These are phyloP conservation scores for Conus canariensis DNA, from an alignment of 2,888 invertebrate genomes.

Conservation along the genomic window DNA sequence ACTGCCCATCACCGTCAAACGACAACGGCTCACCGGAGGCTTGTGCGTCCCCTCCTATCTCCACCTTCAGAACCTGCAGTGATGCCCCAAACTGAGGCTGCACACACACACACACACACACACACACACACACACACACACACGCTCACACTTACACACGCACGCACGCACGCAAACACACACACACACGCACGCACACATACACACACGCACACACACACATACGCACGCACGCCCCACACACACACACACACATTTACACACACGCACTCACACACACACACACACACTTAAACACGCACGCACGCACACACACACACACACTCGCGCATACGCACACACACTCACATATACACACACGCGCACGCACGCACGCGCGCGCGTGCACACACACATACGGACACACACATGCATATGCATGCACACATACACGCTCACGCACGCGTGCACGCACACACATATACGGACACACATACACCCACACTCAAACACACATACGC, in stretches of 20 bases:
- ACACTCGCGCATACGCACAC: not conserved
- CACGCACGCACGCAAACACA: slow-evolving; percentile 3
- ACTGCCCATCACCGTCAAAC: too few relatives aligned
- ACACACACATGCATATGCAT: not conserved
- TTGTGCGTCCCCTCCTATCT: slow-evolving; percentile 78
- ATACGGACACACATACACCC: not conserved
- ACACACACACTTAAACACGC: not conserved
- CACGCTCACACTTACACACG: not conserved
- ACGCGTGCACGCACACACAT: not conserved
- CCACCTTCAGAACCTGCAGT: slow-evolving; percentile 77
- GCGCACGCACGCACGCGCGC: not conserved
- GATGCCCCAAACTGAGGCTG: slow-evolving; percentile 74
- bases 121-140: slow-evolving; percentile 28
- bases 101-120: slow-evolving; percentile 21
- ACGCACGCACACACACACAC: not conserved
- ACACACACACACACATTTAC: not conserved
- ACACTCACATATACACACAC: not conserved
- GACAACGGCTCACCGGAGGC: slow-evolving; percentile 63
- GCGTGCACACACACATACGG: not conserved
- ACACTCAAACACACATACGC: not conserved
- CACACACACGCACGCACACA: not conserved
- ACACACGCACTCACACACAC: not conserved
- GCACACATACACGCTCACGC: not conserved
- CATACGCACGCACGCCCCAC: not conserved
- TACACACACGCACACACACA: slow-evolving; percentile 24